Evolutionary conservation across 2,888 invertebrate species (phyloP), one percentile per base, ranked within the genome.

Genomic region (Diaprepes abbreviatus): DNA sequence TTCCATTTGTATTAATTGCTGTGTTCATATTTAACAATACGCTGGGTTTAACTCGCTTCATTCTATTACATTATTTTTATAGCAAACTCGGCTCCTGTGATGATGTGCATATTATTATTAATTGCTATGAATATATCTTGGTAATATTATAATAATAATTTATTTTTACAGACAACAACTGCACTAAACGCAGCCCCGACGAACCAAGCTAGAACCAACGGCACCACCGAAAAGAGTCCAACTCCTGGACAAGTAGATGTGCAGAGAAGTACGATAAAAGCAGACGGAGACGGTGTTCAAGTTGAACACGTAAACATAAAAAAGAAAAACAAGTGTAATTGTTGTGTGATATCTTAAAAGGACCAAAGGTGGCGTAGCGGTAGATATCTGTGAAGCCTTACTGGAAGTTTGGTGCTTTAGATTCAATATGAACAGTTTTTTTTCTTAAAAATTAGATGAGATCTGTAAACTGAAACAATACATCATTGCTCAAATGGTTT

Each of bases 311-410:
- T 96, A 82, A 93, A 93, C 83, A 90, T 96, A 83, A 95, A 96
- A 89, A 96, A 96, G 89, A 96, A 95, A 88, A 94, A 93, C 86
- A 95, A 95, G 88, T 95, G 95, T 90, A 93, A 94, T 85, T 96
- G 96, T 89, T 96, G 96, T 89, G 93, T 93, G 84, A 89, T 95
- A 84, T 95, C 95, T 91, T 95, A 94, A 66, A 40, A 35, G 54
- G 35, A 68, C 57, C 43, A 12, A 38, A 45, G 36, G 33, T 48
- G 50, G 16, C 9, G 21, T 45, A 38, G 64, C 54, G 19, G 19
- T 36, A 54, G 24, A 36, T 28, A 28, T 40, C 14, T 28, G 31
- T 59, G 60, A 60, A 33, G 12, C 16, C 60, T 17, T 35, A 35
- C 0, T 7, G n/a, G 19, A 40, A 24, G 17, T 9, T 14, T 31